A percentile compares a stretch with the other conserved stretches of the same genome.
Conservation (phyloP, 2,888 invertebrate genomes). For the Eremobia ochroleuca region DNA sequence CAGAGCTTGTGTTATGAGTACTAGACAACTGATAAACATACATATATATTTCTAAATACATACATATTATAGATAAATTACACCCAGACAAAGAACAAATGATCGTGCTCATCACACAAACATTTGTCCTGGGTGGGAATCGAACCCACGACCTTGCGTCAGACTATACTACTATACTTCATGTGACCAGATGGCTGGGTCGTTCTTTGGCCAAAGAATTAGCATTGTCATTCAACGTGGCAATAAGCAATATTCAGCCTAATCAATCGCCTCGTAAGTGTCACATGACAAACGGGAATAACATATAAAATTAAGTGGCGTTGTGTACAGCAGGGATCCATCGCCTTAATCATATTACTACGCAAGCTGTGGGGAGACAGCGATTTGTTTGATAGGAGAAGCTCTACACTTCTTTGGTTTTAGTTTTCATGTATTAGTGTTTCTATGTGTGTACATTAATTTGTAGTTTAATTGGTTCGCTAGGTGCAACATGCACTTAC, state of each 20-base stretch:
- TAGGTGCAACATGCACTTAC: slow-evolving; percentile 32
- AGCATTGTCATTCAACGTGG: too few relatives aligned
- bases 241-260: not conserved
- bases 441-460: not conserved
- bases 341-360: not conserved
- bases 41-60: too few relatives aligned
- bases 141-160: too few relatives aligned
- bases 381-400: not conserved
- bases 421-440: not conserved
- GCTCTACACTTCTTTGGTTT: not conserved
- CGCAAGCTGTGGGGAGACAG: not conserved
- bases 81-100: too few relatives aligned
- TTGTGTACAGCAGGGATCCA: not conserved
- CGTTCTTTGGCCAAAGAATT: too few relatives aligned
- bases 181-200: too few relatives aligned
- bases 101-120: too few relatives aligned
- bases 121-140: too few relatives aligned
- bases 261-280: not conserved
- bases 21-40: too few relatives aligned
- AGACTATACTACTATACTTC: too few relatives aligned
- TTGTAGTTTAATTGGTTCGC: not conserved
- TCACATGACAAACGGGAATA: not conserved
- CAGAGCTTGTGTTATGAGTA: too few relatives aligned
- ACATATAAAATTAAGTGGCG: not conserved
- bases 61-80: too few relatives aligned